These are phyloP conservation scores for Pammene fasciana DNA, from an alignment of 2,888 invertebrate genomes.

Conservation along the genomic window DNA sequence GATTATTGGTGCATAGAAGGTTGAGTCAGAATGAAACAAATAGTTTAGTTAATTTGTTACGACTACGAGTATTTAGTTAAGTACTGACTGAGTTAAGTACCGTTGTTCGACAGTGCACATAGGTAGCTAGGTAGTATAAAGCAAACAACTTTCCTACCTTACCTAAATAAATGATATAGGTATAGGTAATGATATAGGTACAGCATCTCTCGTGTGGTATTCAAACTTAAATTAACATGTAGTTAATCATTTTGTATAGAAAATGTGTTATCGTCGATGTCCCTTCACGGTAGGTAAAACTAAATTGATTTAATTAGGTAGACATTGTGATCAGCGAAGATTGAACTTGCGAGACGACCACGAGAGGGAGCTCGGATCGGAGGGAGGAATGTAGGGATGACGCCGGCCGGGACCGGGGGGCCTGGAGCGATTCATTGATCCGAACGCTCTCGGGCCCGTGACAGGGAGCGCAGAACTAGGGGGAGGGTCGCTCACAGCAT, in stretches of 20 bases:
- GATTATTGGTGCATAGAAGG: too few species aligned
- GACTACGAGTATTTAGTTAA: too few species aligned
- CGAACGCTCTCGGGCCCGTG: conserved; percentile 74
- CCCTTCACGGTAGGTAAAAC: background rate
- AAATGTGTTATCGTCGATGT: background rate
- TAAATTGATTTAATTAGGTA: conserved; percentile 19
- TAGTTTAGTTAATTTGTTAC: too few species aligned
- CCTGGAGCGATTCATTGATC: conserved; percentile 82
- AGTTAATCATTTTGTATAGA: background rate
- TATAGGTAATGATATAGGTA: too few species aligned
- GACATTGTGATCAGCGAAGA: conserved; percentile 39
- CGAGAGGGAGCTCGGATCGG: conserved; percentile 55
- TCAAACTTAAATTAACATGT: background rate
- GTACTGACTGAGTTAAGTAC: too few species aligned
- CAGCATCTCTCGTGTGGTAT: too few species aligned
- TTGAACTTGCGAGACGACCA: conserved; percentile 50
- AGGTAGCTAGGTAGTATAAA: too few species aligned
- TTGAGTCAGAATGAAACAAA: too few species aligned
- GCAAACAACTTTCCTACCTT: too few species aligned
- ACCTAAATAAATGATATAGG: too few species aligned
- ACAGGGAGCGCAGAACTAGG: conserved; percentile 64
- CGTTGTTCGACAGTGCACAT: too few species aligned
- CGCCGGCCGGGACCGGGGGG: conserved; percentile 62
- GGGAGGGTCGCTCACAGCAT: conserved; percentile 52
- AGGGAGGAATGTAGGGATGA: conserved; percentile 57